Evolutionary conservation across 1,140 invertebrate species (phyloP), one percentile per base, ranked within the genome.

Genomic region (Lerema accius): DNA sequence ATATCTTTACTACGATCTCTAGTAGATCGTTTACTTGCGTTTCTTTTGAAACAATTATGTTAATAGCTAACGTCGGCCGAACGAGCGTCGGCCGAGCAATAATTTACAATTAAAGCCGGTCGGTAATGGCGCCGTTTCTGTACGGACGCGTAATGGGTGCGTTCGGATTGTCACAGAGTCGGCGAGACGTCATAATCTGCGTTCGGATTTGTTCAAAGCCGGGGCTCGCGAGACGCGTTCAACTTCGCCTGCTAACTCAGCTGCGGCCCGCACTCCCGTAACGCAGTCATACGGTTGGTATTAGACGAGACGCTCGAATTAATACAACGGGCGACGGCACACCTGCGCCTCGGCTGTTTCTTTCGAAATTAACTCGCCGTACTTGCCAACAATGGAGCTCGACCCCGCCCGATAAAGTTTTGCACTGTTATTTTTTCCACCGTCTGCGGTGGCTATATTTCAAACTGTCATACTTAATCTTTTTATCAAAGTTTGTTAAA

Each of bases 391-490:
- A 88, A 88, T 86, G 84, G 84, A 77, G 78, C 71, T 70, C 62
- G 15, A 65, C 69, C 65, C 61, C 67, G 71, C 75, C 76, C 73
- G 79, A 67, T 66, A 77, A 81, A 86, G 56, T 85, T 84, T 81
- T 84, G 80, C 75, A 70, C 76, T 78, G 76, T 84, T 84, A 78
- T 88, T 88, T 82, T 85, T 79, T 74, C 74, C 74, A 68, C 69
- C 76, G 71, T 76, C 79, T 82, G 76, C 83, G 78, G 81, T 74
- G 78, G 86, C 87, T 78, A 90, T 90, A 90, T 90, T 90, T 90
- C 87, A 89, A 88, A 90, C 80, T 90, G 87, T 88, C 87, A 88
- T 86, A 89, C 74, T 89, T 90, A 90, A 90, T 90, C 87, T 90
- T 87, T 90, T 89, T 90, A 89, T 90, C 86, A 87, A 88, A 90